Base-by-base conservation (phyloP, 2,113 vertebrate genomes). In the Phaethornis superciliosus region DNA sequence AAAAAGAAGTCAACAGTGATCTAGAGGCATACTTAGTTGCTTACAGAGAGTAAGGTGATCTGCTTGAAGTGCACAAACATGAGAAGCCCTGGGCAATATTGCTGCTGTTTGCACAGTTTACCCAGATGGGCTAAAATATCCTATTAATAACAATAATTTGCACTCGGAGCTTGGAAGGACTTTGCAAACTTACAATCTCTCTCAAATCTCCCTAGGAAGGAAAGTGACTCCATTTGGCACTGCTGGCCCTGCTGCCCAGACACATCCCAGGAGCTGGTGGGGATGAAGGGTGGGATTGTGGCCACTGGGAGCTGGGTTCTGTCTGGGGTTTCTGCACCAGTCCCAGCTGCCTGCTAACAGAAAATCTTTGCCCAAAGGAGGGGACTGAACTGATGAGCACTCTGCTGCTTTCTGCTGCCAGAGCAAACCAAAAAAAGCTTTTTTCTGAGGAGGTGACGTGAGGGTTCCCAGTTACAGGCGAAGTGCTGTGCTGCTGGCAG, bases 61-160 rank as follows among this genome's bases (percentile, higher is more conserved):
- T 24, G 47, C 94, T 96, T 94, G 93, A 95, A 94, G 85, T 70
- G 77, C 77, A 21, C 40, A 69, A 79, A 95, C 81, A 32, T 42
- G 86, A 94, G 93, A 92, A 79, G 78, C 89, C 91, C 86, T 30
- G 89, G 78, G 81, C 77, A 74, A 47, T 28, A 7, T 19, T 8
- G 67, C 91, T 91, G 91, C 91, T 91, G 68, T 78, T 88, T 84
- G 89, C 79, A 32, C 85, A 20, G 89, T 91, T 85, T 82, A 71
- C 65, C 65, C 92, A 94, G 86, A 75, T n/a, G 89, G 89, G 83
- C 54, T 94, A 52, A 84, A 92, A 89, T 79, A 40, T 60, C 91
- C 92, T 68, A 79, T 64, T 81, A 81, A 79, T 90, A 60, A 46
- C 11, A 71, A 81, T 63, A 77, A 81, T 81, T 93, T 86, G 72